These are phyloP conservation scores for Cantharis rustica DNA, from an alignment of 2,888 invertebrate species.

Conservation along the genomic window DNA sequence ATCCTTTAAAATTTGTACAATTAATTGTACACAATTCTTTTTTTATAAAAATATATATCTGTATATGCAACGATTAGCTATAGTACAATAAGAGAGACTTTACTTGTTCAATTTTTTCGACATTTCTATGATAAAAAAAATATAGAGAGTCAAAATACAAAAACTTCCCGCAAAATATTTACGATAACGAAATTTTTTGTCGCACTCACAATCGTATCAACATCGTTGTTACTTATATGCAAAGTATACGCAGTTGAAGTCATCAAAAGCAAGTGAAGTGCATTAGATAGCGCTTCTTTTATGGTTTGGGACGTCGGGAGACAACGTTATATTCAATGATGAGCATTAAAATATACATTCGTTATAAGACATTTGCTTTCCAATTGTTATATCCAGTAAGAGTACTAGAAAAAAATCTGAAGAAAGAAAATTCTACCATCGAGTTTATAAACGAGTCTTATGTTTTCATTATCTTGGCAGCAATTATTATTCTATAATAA, in stretches of 20 bases:
- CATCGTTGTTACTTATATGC: neutral
- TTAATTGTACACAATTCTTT: neutral
- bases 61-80: too few relatives aligned
- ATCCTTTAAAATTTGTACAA: neutral
- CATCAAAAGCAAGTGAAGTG: constrained; percentile 28
- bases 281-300: constrained; percentile 31
- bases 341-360: constrained; percentile 1
- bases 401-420: neutral
- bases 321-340: constrained; percentile 26
- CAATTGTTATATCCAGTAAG: neutral
- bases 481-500: neutral
- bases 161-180: neutral
- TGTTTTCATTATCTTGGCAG: neutral
- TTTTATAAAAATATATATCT: too few relatives aligned
- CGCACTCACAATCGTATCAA: neutral
- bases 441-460: neutral
- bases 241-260: constrained; percentile 15
- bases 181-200: neutral
- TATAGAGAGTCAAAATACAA: neutral
- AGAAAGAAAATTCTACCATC: neutral
- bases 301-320: constrained; percentile 31
- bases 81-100: too few relatives aligned
- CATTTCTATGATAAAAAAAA: neutral
- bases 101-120: neutral
- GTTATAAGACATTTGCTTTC: constrained; percentile 1